A percentile compares a stretch with the other conserved stretches of the same genome.
Conservation (phyloP, 2,797 vertebrate species). For the Rhadinocentrus ornatus region DNA sequence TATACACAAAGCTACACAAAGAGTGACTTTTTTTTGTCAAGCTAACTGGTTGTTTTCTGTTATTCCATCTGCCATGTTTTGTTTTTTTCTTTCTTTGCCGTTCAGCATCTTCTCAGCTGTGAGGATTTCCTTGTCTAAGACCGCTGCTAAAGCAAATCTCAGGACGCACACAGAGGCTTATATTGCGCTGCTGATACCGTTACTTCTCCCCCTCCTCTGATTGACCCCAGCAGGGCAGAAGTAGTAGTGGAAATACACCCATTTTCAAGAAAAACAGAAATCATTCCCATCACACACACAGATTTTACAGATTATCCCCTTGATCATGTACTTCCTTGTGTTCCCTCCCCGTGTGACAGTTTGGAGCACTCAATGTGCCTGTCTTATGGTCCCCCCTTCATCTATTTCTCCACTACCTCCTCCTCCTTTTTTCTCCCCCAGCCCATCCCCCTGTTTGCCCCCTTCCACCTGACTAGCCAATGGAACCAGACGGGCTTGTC, state of each 20-base stretch:
- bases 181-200: neutral
- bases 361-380: conserved; percentile 43
- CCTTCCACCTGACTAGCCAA: conserved; percentile 73
- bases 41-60: neutral
- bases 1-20: conserved; percentile 24
- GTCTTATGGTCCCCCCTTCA: conserved; percentile 12
- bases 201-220: neutral
- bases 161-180: conserved; percentile 17
- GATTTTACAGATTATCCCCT: neutral
- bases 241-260: conserved; percentile 2
- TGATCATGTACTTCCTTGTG: neutral
- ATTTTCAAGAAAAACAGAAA: neutral
- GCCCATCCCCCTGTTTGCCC: conserved; percentile 58
- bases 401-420: conserved; percentile 24
- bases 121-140: neutral
- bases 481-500: conserved; percentile 62
- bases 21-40: conserved; percentile 7
- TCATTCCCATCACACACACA: neutral
- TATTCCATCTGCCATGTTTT: conserved; percentile 10
- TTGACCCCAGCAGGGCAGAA: conserved; percentile 10
- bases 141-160: conserved; percentile 20
- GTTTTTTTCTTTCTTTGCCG: neutral
- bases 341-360: conserved; percentile 17
- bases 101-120: neutral
- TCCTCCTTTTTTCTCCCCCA: conserved; percentile 19